These are phyloP conservation scores for Premnoplex brunnescens DNA, from an alignment of 2,797 vertebrate species.

Conservation along the genomic window DNA sequence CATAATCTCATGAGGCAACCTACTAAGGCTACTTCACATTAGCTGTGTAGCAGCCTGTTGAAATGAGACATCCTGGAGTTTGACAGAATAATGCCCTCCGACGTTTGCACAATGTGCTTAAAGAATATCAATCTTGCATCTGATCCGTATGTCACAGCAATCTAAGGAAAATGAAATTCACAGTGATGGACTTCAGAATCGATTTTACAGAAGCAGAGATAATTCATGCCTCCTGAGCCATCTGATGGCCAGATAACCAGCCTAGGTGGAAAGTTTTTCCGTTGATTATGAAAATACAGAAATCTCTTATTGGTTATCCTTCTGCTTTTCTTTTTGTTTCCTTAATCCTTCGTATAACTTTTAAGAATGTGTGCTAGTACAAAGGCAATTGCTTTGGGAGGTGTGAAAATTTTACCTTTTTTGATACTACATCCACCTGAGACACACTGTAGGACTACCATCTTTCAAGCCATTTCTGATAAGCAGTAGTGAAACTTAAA, in stretches of 20 bases:
- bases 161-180: not conserved
- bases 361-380: not conserved
- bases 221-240: not conserved
- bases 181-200: not conserved
- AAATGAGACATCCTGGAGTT: not conserved
- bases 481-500: not conserved
- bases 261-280: not conserved
- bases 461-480: not conserved
- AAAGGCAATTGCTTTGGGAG: not conserved
- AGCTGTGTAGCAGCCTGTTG: not conserved
- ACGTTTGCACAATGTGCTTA: not conserved
- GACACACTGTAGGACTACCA: not conserved
- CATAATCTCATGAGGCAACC: not conserved
- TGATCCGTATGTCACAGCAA: not conserved
- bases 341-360: not conserved
- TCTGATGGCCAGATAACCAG: not conserved
- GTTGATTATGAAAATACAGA: not conserved
- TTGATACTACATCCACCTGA: not conserved
- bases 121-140: not conserved
- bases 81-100: not conserved
- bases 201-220: not conserved
- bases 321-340: not conserved
- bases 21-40: not conserved
- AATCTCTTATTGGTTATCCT: not conserved
- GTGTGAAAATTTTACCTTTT: not conserved